These are phyloP conservation scores for Pseudopodoces humilis DNA, from an alignment of 2,113 vertebrate species.

Conservation along the genomic window DNA sequence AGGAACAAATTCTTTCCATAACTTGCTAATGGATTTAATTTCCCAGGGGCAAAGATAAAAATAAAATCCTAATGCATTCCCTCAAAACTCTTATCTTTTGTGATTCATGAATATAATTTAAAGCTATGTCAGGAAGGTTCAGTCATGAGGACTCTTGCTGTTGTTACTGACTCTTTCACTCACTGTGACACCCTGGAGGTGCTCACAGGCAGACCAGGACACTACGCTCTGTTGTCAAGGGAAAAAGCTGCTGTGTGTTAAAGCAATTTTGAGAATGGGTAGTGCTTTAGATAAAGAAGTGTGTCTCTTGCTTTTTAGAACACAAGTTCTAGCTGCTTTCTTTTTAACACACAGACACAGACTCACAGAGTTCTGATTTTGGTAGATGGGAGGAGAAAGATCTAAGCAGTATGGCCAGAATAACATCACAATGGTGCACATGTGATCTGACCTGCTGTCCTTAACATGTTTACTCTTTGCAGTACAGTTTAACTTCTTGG, in stretches of 20 bases:
- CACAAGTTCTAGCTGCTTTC: background rate
- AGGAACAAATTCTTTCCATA: background rate
- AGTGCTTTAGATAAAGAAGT: background rate
- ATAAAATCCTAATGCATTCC: slow-evolving; percentile 39
- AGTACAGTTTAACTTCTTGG: background rate
- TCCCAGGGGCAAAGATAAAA: slow-evolving; percentile 53
- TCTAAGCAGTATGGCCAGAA: background rate
- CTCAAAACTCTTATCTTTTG: slow-evolving; percentile 33
- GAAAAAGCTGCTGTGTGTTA: background rate
- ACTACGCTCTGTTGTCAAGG: background rate
- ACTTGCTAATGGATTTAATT: slow-evolving; percentile 52
- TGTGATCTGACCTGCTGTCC: background rate
- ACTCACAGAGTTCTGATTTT: background rate
- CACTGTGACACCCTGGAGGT: background rate
- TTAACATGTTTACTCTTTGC: background rate
- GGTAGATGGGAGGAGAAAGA: background rate
- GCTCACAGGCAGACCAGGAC: background rate
- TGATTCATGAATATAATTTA: slow-evolving; percentile 48
- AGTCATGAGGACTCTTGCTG: background rate
- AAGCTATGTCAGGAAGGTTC: slow-evolving; percentile 3
- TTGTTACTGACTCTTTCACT: background rate
- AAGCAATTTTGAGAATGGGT: background rate
- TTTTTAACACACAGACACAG: background rate
- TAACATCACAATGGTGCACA: background rate
- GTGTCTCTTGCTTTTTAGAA: background rate